These are phyloP conservation scores for Myiotriccus ornatus DNA, from an alignment of 2,797 vertebrate species.

Conservation along the genomic window DNA sequence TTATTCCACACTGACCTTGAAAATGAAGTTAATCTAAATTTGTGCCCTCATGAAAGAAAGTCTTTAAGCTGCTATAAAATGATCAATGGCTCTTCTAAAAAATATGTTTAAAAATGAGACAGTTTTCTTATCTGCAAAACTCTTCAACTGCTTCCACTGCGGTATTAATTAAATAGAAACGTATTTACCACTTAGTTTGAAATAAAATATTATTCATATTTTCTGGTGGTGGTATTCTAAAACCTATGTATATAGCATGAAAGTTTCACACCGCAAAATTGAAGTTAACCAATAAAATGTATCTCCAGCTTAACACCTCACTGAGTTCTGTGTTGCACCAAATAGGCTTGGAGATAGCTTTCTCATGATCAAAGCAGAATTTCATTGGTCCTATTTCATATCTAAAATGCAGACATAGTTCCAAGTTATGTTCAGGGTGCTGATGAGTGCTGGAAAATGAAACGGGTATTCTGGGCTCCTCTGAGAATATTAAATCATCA, in stretches of 20 bases:
- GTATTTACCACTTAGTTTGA: neutral
- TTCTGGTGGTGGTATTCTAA: neutral
- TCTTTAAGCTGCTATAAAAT: neutral
- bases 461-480: neutral
- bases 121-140: neutral
- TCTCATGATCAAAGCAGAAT: neutral
- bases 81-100: neutral
- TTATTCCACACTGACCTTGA: conserved; percentile 16
- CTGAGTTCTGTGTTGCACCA: neutral
- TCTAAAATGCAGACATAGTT: neutral
- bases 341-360: neutral
- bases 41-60: neutral
- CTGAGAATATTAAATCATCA: neutral
- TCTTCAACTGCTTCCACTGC: neutral
- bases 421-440: neutral
- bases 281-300: neutral
- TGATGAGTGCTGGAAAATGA: neutral
- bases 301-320: neutral
- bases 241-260: neutral
- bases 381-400: neutral
- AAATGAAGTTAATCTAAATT: conserved; percentile 32
- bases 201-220: neutral
- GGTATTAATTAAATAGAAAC: neutral
- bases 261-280: neutral
- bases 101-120: neutral